Conservation (phyloP, 2,797 vertebrate species). For the Acomys russatus region DNA sequence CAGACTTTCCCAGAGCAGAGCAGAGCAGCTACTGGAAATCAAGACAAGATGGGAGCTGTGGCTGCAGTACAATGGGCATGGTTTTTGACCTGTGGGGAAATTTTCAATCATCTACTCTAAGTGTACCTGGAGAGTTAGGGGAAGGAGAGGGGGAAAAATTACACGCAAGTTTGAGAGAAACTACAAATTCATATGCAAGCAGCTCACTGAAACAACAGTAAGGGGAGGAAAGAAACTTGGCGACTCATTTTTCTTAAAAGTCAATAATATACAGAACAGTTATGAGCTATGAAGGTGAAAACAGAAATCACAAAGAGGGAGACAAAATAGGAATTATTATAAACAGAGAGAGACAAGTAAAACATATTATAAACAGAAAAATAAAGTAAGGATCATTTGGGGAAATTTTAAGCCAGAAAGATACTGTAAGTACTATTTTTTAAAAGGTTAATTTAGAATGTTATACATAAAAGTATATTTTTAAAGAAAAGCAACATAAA, state of each 20-base stretch:
- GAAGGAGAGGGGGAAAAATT: background rate
- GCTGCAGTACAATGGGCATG: background rate
- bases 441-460: background rate
- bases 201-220: background rate
- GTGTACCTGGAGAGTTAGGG: background rate
- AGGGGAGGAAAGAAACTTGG: background rate
- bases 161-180: background rate
- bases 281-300: background rate
- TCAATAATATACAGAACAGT: background rate
- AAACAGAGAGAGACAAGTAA: background rate
- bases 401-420: background rate
- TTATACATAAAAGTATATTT: background rate
- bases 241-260: background rate
- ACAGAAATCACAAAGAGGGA: background rate
- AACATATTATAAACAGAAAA: background rate
- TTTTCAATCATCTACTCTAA: background rate
- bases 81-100: background rate
- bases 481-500: slow-evolving; percentile 4
- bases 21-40: background rate
- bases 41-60: background rate
- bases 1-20: background rate
- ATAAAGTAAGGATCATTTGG: background rate
- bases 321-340: background rate
- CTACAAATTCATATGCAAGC: background rate
- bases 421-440: background rate